phyloP scores from a whole-genome alignment of 2,888 invertebrate genomes.

The Drosophila anomalata region DNA sequence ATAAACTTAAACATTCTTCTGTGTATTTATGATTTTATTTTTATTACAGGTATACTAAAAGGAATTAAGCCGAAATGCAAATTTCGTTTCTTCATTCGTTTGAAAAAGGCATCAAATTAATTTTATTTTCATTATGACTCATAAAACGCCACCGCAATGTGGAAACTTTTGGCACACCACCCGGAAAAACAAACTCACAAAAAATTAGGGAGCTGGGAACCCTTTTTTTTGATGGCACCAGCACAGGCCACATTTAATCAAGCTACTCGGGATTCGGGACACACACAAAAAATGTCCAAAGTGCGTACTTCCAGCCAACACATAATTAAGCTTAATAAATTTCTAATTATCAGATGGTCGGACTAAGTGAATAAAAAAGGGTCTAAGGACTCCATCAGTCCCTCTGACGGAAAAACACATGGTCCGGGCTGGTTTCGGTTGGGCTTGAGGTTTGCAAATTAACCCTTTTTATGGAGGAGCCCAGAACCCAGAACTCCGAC shows the following conservation, averaged over 20 bases:
- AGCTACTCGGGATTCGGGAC: conserved; percentile 38
- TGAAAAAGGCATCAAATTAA: conserved; percentile 63
- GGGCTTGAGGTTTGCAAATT: conserved; percentile 66
- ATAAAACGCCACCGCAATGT: conserved; percentile 62
- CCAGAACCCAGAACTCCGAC: conserved; percentile 27
- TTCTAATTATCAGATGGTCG: conserved; percentile 78
- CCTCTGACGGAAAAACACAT: conserved; percentile 50
- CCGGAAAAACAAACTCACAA: conserved; percentile 42
- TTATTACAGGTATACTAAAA: conserved; percentile 28
- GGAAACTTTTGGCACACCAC: conserved; percentile 55
- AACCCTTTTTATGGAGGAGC: conserved; percentile 60
- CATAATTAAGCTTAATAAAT: conserved; percentile 81
- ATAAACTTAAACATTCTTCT: conserved; percentile 47
- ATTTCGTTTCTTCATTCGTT: conserved; percentile 24
- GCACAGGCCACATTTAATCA: conserved; percentile 59
- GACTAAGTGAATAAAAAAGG: conserved; percentile 76
- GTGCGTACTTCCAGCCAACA: conserved; percentile 77
- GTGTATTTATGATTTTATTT: conserved; percentile 37
- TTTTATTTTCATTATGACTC: conserved; percentile 71
- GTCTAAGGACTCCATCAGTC: conserved; percentile 58
- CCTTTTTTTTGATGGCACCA: conserved; percentile 46
- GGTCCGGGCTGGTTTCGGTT: conserved; percentile 30
- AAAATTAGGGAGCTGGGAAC: conserved; percentile 49
- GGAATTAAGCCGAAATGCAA: conserved; percentile 33
- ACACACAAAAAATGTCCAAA: conserved; percentile 56